phyloP scores from a whole-genome alignment of 2,113 vertebrate genomes.

The Papio anubis region DNA sequence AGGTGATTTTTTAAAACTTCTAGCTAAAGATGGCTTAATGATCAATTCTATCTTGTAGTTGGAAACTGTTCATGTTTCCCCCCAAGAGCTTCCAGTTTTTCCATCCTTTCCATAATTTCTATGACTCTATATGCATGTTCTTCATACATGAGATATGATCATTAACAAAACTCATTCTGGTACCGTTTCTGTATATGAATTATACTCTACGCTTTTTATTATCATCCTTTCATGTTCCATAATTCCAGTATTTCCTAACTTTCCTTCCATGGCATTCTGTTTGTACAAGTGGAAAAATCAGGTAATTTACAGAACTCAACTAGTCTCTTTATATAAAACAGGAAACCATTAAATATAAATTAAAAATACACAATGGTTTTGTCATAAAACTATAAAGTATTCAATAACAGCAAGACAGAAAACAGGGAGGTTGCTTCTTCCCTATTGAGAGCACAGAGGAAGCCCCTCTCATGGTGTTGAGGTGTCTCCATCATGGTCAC shows the following conservation, averaged over 20 bases:
- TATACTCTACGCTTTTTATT: neutral
- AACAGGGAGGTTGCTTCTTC: neutral
- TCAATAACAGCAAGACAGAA: neutral
- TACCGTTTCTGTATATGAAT: neutral
- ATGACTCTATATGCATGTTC: neutral
- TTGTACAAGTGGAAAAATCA: neutral
- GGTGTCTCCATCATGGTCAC: no score
- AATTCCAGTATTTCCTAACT: neutral
- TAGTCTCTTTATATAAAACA: neutral
- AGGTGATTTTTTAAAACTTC: constrained; percentile 35
- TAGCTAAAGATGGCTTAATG: neutral
- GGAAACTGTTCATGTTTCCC: neutral
- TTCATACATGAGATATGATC: neutral
- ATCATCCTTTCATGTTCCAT: neutral
- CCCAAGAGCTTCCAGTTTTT: neutral
- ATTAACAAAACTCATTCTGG: neutral
- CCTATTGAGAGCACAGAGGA: neutral
- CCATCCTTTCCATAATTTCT: neutral
- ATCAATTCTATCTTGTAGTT: neutral
- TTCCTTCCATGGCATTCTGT: neutral
- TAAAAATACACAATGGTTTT: neutral
- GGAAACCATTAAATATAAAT: neutral
- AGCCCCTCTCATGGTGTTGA: neutral
- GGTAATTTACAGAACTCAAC: neutral
- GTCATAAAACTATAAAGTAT: neutral